phyloP scores from a whole-genome alignment of 1,140 invertebrate species.

The Campoletis sonorensis region DNA sequence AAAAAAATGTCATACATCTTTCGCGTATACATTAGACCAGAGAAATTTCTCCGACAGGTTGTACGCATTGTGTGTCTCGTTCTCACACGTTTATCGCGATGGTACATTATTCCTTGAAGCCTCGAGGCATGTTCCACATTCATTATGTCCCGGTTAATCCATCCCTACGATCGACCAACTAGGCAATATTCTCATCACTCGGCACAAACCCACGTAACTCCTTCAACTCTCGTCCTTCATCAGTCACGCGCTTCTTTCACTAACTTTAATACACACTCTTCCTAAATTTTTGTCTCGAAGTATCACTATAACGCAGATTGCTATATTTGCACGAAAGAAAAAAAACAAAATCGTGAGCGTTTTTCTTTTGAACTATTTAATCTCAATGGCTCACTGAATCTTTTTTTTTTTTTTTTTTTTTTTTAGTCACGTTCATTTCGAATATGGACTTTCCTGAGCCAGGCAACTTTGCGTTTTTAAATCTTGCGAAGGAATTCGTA shows the following conservation, averaged over 20 bases:
- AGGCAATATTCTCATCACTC: conserved; percentile 12
- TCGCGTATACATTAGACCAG: conserved; percentile 1
- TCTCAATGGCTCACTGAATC: too few relatives aligned
- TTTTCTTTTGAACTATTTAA: too few relatives aligned
- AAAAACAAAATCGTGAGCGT: too few relatives aligned
- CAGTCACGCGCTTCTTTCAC: not conserved
- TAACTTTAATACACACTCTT: not conserved
- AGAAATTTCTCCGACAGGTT: conserved; percentile 15
- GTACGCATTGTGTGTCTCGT: not conserved
- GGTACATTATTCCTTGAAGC: conserved; percentile 12
- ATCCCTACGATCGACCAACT: conserved; percentile 13
- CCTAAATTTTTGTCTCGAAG: too few relatives aligned
- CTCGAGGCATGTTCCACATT: conserved; percentile 23
- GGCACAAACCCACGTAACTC: not conserved
- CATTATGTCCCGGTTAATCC: conserved; percentile 4
- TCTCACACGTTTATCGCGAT: not conserved
- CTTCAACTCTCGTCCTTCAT: not conserved
- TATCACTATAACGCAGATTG: too few relatives aligned
- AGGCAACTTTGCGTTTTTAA: too few relatives aligned
- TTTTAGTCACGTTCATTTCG: too few relatives aligned
- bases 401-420: too few relatives aligned
- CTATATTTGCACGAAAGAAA: too few relatives aligned
- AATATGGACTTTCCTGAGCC: too few relatives aligned
- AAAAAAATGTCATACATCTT: not conserved
- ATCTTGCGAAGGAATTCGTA: too few relatives aligned